Conservation (phyloP, 2,797 vertebrate genomes). For the Phrynocephalus vlangalii region DNA sequence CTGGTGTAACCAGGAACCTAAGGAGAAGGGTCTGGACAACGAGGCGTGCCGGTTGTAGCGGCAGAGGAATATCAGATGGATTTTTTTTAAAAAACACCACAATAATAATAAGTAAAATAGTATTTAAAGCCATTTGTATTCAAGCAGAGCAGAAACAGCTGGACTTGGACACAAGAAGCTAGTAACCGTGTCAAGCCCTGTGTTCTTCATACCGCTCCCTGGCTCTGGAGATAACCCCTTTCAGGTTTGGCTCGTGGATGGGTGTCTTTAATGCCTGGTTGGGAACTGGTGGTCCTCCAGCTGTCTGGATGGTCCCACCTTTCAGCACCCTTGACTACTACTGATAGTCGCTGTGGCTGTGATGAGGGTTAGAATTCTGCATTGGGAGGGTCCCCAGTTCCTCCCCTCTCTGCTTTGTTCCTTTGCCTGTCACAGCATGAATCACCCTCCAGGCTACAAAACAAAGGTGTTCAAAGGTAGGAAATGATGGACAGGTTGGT, state of each 20-base stretch:
- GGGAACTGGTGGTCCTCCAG: background rate
- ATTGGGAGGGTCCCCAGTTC: background rate
- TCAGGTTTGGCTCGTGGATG: background rate
- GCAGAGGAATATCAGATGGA: background rate
- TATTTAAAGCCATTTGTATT: slow-evolving; percentile 27
- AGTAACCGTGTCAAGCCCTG: background rate
- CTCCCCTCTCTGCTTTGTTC: background rate
- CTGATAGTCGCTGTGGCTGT: background rate
- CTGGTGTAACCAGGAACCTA: background rate
- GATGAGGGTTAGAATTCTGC: background rate
- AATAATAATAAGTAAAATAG: background rate
- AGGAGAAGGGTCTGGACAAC: background rate
- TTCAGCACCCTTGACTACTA: background rate
- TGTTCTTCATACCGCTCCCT: background rate
- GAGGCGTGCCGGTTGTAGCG: background rate
- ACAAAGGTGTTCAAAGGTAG: background rate
- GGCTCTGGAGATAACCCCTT: background rate
- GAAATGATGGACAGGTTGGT: no score
- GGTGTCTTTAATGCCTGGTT: slow-evolving; percentile 13
- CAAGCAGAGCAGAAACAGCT: background rate
- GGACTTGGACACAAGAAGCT: background rate
- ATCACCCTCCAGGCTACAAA: background rate
- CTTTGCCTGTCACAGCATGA: background rate
- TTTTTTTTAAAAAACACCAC: background rate
- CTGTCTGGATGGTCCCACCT: no score